Conservation (phyloP, 2,113 vertebrate species). For the Hippotragus niger region DNA sequence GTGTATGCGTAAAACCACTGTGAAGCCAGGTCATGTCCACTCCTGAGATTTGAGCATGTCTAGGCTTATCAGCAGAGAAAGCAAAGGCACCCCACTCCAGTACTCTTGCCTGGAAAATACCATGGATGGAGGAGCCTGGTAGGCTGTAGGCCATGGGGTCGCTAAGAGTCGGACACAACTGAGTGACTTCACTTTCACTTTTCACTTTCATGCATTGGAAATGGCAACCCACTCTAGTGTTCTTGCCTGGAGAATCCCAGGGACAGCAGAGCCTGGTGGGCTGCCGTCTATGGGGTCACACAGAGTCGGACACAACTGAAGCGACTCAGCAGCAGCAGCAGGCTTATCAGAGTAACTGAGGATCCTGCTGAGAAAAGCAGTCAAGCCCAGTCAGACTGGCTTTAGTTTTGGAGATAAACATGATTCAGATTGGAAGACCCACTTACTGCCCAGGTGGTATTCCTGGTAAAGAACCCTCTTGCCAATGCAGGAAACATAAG, state of each 20-base stretch:
- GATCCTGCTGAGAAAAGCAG: background rate
- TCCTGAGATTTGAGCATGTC: background rate
- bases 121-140: too few species aligned
- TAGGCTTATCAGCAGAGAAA: background rate
- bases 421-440: background rate
- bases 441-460: background rate
- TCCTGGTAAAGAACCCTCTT: background rate
- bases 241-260: too few species aligned
- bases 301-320: accelerated
- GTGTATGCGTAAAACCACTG: background rate
- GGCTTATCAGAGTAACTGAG: background rate
- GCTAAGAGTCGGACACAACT: too few species aligned
- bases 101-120: too few species aligned
- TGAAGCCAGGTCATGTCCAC: background rate
- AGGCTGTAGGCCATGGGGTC: too few species aligned
- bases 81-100: too few species aligned
- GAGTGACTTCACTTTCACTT: too few species aligned
- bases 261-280: too few species aligned
- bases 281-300: too few species aligned
- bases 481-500: background rate
- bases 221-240: too few species aligned
- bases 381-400: background rate
- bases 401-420: background rate
- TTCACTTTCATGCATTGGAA: too few species aligned
- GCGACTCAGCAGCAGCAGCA: too few species aligned